Evolutionary conservation across 2,113 vertebrate genomes (phyloP), one percentile per base, ranked within the genome.

Genomic region (Eulemur rufifrons): DNA sequence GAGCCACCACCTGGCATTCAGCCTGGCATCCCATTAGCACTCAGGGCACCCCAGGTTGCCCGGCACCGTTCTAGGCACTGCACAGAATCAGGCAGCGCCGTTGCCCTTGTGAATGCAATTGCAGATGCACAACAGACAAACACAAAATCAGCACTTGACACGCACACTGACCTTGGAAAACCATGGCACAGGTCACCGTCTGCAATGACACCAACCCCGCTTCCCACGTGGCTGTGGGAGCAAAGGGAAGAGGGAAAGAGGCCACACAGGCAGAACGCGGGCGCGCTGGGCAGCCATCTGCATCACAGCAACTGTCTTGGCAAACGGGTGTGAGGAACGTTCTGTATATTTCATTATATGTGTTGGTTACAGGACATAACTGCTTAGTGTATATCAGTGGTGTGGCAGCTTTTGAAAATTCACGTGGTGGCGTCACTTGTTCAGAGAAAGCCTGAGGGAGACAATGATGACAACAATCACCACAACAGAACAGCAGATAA

Each of bases 291-390:
- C 45, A 7, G 54, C 34, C 17, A 92, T 77, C 66, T 84, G 63
- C 59, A 66, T 71, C 84, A 20, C 27, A 47, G 59, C 42, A 64
- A 80, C 64, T n/a, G 27, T 63, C 74, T 82, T 50, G 32, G 89
- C 64, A 93, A 82, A 59, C 14, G 8, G 32, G 66, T 52, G 13
- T 2, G 23, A 78, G 18, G 32, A 34, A 73, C 68, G 61, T 73
- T 93, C 78, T 91, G 66, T 63, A 45, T 66, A 68, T 52, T 89
- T 86, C 89, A 96, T 91, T 94, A 64, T 78, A 80, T 27, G 71
- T 92, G 73, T 86, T 92, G 54, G 45, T 87, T 97, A 76, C 89
- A 95, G 89, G 74, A 91, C 45, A 11, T 29, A 88, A 86, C 85
- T 90, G 14, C 61, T 89, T 90, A 90, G 52, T 86, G 69, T 45